These are phyloP conservation scores for Acinonyx jubatus DNA, from an alignment of 2,113 vertebrate genomes.

Conservation along the genomic window DNA sequence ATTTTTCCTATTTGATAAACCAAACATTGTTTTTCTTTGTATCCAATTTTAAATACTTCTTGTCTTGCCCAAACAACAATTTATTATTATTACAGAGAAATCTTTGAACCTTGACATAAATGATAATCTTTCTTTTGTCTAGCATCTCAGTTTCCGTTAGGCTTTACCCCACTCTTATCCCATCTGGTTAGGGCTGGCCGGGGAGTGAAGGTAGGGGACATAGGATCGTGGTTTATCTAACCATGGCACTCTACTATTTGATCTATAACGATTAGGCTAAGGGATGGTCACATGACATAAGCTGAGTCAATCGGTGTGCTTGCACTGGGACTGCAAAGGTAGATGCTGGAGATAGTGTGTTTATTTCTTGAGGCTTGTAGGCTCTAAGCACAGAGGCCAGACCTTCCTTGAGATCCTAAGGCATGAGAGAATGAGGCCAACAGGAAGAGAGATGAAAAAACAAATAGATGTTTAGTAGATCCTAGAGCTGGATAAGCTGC, in stretches of 20 bases:
- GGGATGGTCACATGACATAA: neutral
- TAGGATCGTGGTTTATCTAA: neutral
- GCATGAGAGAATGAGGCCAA: neutral
- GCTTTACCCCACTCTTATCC: neutral
- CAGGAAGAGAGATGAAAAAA: conserved; percentile 35
- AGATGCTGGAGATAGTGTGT: neutral
- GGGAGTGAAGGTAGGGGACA: neutral
- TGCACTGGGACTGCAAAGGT: neutral
- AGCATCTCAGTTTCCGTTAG: neutral
- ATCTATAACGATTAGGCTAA: neutral
- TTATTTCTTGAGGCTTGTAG: neutral
- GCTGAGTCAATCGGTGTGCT: neutral
- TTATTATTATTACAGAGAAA: neutral
- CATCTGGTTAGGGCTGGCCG: neutral
- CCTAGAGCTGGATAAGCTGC: conserved; percentile 38
- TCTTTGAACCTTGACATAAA: neutral
- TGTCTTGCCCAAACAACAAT: neutral
- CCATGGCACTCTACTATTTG: neutral
- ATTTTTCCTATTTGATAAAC: neutral
- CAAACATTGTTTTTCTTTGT: conserved; percentile 35
- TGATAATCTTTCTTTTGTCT: neutral
- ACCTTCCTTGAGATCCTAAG: neutral
- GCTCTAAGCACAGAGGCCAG: neutral
- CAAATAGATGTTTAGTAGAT: conserved; percentile 25
- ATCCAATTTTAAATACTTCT: neutral